These are phyloP conservation scores for Dinocampus coccinellae DNA, from an alignment of 2,888 invertebrate species.

Conservation along the genomic window DNA sequence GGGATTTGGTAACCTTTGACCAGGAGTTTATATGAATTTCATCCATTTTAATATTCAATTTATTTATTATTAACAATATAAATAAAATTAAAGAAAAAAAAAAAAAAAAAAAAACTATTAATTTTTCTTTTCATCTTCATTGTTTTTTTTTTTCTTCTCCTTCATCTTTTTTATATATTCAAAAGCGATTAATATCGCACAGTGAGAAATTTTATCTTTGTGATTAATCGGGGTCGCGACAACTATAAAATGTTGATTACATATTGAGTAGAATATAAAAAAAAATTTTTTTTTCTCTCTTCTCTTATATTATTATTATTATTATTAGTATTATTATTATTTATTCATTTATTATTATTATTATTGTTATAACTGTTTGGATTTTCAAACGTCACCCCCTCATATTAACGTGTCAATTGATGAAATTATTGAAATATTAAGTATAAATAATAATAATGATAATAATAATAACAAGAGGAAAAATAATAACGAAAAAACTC, in stretches of 20 bases:
- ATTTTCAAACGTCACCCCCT: slow-evolving; percentile 15
- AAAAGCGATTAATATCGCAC: neutral
- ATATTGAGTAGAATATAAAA: slow-evolving; percentile 30
- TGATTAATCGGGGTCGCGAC: slow-evolving; percentile 55
- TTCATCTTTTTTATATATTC: neutral
- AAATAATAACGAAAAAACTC: neutral
- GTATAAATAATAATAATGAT: no score
- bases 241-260: slow-evolving; percentile 3
- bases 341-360: neutral
- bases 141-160: no score
- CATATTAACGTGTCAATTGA: neutral
- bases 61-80: no score
- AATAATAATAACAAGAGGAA: no score
- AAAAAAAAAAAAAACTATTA: no score
- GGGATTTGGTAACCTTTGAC: no score
- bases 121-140: no score
- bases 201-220: neutral
- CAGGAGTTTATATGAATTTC: no score
- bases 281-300: slow-evolving; percentile 27
- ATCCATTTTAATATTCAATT: no score
- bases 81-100: neutral
- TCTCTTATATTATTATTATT: neutral
- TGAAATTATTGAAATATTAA: neutral
- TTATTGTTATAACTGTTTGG: slow-evolving; percentile 28
- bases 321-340: neutral